These are phyloP conservation scores for Nothobranchius kuhntae DNA, from an alignment of 2,113 vertebrate genomes.

Conservation along the genomic window DNA sequence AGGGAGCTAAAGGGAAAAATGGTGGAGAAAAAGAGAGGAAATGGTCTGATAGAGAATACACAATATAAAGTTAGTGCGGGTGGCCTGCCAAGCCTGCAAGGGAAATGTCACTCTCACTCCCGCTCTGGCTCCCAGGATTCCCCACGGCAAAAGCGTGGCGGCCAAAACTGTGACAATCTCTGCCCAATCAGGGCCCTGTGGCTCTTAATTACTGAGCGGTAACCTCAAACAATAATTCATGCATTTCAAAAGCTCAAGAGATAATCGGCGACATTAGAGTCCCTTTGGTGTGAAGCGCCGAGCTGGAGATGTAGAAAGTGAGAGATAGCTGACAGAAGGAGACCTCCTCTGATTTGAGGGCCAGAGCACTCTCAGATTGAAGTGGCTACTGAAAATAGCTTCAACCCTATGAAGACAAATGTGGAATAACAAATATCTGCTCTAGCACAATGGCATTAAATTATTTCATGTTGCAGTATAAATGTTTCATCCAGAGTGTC, in stretches of 20 bases:
- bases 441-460: no score
- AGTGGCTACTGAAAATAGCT: conserved; percentile 51
- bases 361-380: conserved; percentile 41
- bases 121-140: conserved; percentile 51
- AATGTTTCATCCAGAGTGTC: neutral
- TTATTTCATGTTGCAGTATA: no score
- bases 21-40: conserved; percentile 15
- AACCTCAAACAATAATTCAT: conserved; percentile 72
- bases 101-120: conserved; percentile 54
- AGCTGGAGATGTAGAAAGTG: conserved; percentile 57
- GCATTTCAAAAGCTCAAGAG: conserved; percentile 69
- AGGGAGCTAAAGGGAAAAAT: conserved; percentile 16
- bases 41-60: conserved; percentile 43
- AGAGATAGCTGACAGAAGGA: conserved; percentile 62
- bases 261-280: conserved; percentile 66
- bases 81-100: conserved; percentile 56
- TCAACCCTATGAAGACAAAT: conserved; percentile 29
- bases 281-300: conserved; percentile 55
- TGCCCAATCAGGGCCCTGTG: conserved; percentile 64
- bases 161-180: conserved; percentile 65
- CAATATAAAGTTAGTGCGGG: conserved; percentile 61
- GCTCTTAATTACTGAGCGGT: conserved; percentile 72
- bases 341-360: conserved; percentile 48
- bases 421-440: conserved; percentile 48
- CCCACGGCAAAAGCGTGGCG: conserved; percentile 37